phyloP scores from a whole-genome alignment of 2,888 invertebrate genomes.

The Drosophila anomalata region DNA sequence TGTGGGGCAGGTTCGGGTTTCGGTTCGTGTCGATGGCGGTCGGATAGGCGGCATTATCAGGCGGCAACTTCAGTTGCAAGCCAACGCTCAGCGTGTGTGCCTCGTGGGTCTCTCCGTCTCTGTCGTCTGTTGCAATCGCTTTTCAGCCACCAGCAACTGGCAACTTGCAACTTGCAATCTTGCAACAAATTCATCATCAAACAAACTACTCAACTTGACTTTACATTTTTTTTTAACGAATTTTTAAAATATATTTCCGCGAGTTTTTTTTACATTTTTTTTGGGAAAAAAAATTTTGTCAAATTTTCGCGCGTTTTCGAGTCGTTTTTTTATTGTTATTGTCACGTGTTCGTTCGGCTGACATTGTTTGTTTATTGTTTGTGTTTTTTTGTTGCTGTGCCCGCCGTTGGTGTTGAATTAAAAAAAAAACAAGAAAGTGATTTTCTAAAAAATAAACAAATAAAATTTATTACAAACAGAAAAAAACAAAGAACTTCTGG shows the following conservation, averaged over 20 bases:
- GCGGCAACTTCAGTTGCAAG: slow-evolving; percentile 73
- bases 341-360: slow-evolving; percentile 39
- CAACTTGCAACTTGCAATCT: slow-evolving; percentile 1
- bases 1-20: slow-evolving; percentile 14
- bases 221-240: slow-evolving; percentile 3
- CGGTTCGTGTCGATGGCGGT: slow-evolving; percentile 28
- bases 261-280: slow-evolving; percentile 8
- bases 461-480: background rate
- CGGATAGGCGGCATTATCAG: slow-evolving; percentile 63
- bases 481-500: background rate
- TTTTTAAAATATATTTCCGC: slow-evolving; percentile 11
- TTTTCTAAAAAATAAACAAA: background rate
- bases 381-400: slow-evolving; percentile 39
- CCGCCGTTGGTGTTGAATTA: slow-evolving; percentile 2
- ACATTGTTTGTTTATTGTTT: slow-evolving; percentile 23
- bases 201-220: background rate
- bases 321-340: slow-evolving; percentile 16
- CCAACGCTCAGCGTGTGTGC: slow-evolving; percentile 74
- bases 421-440: background rate
- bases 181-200: background rate
- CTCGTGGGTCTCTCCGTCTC: slow-evolving; percentile 53
- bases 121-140: slow-evolving; percentile 28
- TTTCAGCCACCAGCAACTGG: background rate
- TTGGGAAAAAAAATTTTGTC: too few relatives aligned
- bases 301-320: background rate